These are phyloP conservation scores for Tiliacea aurago DNA, from an alignment of 2,888 invertebrate genomes.

Conservation along the genomic window DNA sequence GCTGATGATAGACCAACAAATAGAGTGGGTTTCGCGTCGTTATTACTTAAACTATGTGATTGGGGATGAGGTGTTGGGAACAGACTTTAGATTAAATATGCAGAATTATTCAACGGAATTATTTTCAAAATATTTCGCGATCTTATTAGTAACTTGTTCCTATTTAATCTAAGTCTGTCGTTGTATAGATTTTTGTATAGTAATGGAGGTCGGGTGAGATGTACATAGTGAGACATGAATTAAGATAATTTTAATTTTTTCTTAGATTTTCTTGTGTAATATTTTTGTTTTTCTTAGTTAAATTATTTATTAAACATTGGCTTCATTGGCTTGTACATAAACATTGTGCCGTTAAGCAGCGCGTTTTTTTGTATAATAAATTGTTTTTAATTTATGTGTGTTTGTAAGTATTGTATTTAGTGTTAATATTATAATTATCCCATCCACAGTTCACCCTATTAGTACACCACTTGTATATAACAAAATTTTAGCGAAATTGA, in stretches of 20 bases:
- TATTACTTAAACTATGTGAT: slow-evolving; percentile 86
- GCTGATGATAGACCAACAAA: slow-evolving; percentile 84
- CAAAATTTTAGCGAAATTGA: slow-evolving; percentile 21
- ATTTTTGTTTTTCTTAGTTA: slow-evolving; percentile 71
- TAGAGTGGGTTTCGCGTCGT: slow-evolving; percentile 89
- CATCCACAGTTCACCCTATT: slow-evolving; percentile 35
- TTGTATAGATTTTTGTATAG: slow-evolving; percentile 75
- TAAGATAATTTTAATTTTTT: slow-evolving; percentile 64
- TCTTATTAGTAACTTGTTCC: slow-evolving; percentile 74
- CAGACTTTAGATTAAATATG: slow-evolving; percentile 84
- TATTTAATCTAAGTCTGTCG: slow-evolving; percentile 83
- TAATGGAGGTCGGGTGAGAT: slow-evolving; percentile 68
- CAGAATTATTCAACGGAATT: slow-evolving; percentile 54
- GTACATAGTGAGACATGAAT: slow-evolving; percentile 75
- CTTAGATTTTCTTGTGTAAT: slow-evolving; percentile 66
- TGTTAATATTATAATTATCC: slow-evolving; percentile 48
- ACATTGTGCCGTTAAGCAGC: slow-evolving; percentile 74
- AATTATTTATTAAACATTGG: slow-evolving; percentile 81
- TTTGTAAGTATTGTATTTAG: slow-evolving; percentile 65
- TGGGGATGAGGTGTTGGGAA: slow-evolving; percentile 86
- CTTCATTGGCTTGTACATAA: slow-evolving; percentile 82
- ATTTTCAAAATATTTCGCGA: slow-evolving; percentile 49
- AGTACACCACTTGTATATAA: slow-evolving; percentile 58
- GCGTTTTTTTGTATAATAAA: slow-evolving; percentile 75
- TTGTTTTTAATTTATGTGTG: slow-evolving; percentile 69